Evolutionary conservation across 2,888 invertebrate species (phyloP).

Genomic region (Kryphioiulus occultus): DNA sequence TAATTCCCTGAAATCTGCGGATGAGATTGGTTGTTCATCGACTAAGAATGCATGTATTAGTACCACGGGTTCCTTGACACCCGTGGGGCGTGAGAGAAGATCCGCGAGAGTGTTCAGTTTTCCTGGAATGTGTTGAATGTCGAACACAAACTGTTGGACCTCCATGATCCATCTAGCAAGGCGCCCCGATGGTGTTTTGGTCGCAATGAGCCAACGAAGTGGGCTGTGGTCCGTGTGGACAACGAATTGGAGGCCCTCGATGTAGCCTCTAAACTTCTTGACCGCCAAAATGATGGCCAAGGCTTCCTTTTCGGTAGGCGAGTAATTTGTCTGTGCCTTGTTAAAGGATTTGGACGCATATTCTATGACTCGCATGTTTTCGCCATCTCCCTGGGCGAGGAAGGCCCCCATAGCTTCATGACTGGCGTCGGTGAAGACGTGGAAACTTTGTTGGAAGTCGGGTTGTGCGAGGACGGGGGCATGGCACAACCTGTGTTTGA

Average conservation of each 20-base stretch:
- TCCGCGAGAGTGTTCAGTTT: too few species aligned
- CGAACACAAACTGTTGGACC: not conserved
- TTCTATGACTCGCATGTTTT: not conserved
- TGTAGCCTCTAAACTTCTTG: not conserved
- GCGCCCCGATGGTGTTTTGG: not conserved
- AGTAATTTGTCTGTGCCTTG: not conserved
- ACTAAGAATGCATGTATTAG: not conserved
- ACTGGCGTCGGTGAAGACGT: not conserved
- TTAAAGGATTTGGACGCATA: not conserved
- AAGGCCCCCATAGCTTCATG: not conserved
- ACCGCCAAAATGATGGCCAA: not conserved
- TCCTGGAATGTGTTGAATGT: not conserved
- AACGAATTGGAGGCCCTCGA: not conserved
- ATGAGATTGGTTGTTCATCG: too few species aligned
- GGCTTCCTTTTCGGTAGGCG: not conserved
- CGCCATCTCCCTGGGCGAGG: not conserved
- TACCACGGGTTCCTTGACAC: not conserved
- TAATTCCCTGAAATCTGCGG: too few species aligned
- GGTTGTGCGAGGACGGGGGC: not conserved
- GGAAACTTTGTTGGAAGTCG: not conserved
- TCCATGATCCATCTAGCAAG: not conserved
- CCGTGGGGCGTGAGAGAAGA: not conserved
- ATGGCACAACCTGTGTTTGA: not conserved
- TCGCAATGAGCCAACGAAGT: not conserved
- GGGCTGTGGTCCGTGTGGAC: not conserved